Evolutionary conservation across 2,797 vertebrate genomes (phyloP), one percentile per base, ranked within the genome.

Genomic region (Sebastes cheni): DNA sequence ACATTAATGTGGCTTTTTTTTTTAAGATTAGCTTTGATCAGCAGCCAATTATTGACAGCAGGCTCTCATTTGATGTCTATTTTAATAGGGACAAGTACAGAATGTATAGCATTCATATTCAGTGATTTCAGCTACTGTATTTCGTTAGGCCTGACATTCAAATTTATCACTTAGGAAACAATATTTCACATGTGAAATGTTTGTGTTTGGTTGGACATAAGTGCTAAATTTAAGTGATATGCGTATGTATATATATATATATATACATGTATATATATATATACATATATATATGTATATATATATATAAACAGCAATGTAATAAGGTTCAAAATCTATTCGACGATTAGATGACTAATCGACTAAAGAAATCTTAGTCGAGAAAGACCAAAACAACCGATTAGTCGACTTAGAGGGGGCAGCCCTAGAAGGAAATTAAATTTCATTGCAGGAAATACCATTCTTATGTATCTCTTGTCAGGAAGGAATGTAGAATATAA

Each of bases 1-100:
- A 54, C 55, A 75, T 74, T 46, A 29, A 64, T 46, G 13, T 42
- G 3, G 0, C 3, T 54, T 18, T 14, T 3, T 59, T 25, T 4
- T 59, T 27, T 60, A 1, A 11, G 18, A 75, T 60, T 22, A 23
- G 42, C 78, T 72, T 71, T 76, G 64, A 84, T 50, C 34, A 69
- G 36, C 4, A 23, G 27, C 22, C 34, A 66, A 30, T 81, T 65
- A 60, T 9, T 52, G 50, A 8, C 39, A 56, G 30, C 23, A 66
- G 20, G 72, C 34, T 58, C 11, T 13, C 4, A 58, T 70, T 69
- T 54, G 25, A 25, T 27, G 25, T 25, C 3, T 52, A 62, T 56
- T 74, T 69, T 36, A 61, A 59, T 22, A 14, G 12, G 14, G 56
- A 42, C 9, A 3, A 20, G 22, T 2, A 36, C 7, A 16, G n/a